Evolutionary conservation across 2,888 invertebrate species (phyloP).

Genomic region (Phortica magna): DNA sequence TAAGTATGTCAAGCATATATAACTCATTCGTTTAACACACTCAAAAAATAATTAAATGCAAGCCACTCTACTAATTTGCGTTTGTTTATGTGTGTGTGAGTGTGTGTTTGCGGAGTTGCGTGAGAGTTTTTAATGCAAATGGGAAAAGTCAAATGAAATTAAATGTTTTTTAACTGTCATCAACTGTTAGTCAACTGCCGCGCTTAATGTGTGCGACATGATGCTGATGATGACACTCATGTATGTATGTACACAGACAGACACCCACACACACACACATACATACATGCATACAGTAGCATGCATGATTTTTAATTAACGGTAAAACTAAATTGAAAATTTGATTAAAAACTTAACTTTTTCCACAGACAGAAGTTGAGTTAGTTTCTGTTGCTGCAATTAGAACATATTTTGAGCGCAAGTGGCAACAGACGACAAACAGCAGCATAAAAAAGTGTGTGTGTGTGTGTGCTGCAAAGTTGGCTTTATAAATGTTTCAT

Average conservation of each 20-base stretch:
- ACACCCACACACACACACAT: constrained; percentile 26
- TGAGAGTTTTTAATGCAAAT: background rate
- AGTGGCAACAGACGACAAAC: background rate
- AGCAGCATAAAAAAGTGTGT: background rate
- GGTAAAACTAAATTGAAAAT: constrained; percentile 68
- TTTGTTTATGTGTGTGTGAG: background rate
- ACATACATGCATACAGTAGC: constrained; percentile 21
- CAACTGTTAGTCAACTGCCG: background rate
- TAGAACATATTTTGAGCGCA: constrained; percentile 16
- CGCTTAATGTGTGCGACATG: constrained; percentile 35
- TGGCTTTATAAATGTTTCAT: constrained; percentile 66
- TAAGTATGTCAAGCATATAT: too few species aligned
- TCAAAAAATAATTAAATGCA: too few species aligned
- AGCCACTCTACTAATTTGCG: constrained; percentile 3
- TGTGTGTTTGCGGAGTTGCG: background rate
- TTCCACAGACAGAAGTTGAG: constrained; percentile 18
- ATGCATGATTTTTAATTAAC: constrained; percentile 66
- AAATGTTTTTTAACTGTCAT: constrained; percentile 49
- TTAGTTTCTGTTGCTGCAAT: constrained; percentile 42
- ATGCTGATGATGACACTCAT: constrained; percentile 51
- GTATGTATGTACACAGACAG: constrained; percentile 47
- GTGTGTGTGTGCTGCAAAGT: constrained; percentile 59
- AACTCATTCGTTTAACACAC: too few species aligned
- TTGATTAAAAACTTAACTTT: constrained; percentile 65
- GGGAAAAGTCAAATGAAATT: constrained; percentile 47